Percentiles rank a stretch among this genome's conserved stretches.
Conservation (phyloP, 2,888 invertebrate species). For the Drosophila neutralis region DNA sequence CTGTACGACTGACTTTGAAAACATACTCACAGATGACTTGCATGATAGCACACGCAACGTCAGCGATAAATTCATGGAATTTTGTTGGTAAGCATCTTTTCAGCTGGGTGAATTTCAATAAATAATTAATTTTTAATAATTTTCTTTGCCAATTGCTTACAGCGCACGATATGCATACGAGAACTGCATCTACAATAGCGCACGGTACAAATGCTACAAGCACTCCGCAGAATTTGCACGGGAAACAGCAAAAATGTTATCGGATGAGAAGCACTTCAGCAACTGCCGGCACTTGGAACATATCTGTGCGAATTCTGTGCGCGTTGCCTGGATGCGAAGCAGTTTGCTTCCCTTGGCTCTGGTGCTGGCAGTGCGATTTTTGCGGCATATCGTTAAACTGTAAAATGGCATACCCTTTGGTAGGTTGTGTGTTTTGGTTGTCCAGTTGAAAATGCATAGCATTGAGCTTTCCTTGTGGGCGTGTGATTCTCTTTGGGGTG, state of each 20-base stretch:
- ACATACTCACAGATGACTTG: slow-evolving; percentile 82
- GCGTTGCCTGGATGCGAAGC: slow-evolving; percentile 18
- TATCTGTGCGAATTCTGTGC: slow-evolving; percentile 65
- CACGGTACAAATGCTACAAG: slow-evolving; percentile 83
- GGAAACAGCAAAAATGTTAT: slow-evolving; percentile 83
- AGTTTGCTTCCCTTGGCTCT: slow-evolving; percentile 34
- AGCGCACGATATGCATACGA: slow-evolving; percentile 85
- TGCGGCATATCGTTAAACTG: slow-evolving; percentile 13
- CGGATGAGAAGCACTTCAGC: slow-evolving; percentile 84
- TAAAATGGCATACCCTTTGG: slow-evolving; percentile 33
- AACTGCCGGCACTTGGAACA: slow-evolving; percentile 82
- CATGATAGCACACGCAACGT: slow-evolving; percentile 74
- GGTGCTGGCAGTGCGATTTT: slow-evolving; percentile 25
- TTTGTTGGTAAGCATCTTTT: slow-evolving; percentile 82
- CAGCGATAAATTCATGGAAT: slow-evolving; percentile 83
- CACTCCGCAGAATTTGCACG: slow-evolving; percentile 83
- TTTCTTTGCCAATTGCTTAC: slow-evolving; percentile 9
- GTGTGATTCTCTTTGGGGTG: slow-evolving; percentile 52
- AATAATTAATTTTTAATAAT: background rate
- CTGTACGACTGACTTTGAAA: slow-evolving; percentile 82
- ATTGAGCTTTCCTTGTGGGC: slow-evolving; percentile 51
- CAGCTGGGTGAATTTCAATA: background rate
- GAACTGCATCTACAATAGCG: slow-evolving; percentile 84
- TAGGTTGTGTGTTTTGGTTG: slow-evolving; percentile 36
- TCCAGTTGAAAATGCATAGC: slow-evolving; percentile 71